These are phyloP conservation scores for Pocillopora verrucosa DNA, from an alignment of 64 coral and sea anemone genomes.

Conservation along the genomic window DNA sequence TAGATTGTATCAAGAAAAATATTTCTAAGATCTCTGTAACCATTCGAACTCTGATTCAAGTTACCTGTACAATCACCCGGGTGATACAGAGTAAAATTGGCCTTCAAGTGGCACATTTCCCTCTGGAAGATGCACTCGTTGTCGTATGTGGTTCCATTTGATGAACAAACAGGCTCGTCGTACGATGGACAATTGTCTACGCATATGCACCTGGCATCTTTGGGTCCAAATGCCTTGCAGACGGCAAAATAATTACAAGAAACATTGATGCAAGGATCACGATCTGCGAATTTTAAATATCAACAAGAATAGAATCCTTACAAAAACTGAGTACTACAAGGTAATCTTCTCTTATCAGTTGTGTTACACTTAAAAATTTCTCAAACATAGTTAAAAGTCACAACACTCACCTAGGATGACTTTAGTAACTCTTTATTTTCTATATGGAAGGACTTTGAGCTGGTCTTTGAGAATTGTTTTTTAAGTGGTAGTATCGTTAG, in stretches of 20 bases:
- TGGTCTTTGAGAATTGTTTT: too few species aligned
- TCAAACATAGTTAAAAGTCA: too few species aligned
- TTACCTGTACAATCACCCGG: conserved; percentile 67
- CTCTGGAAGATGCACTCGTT: conserved; percentile 58
- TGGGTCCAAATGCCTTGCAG: conserved; percentile 60
- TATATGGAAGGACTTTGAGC: too few species aligned
- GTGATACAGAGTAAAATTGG: conserved; percentile 57
- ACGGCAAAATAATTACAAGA: conserved; percentile 51
- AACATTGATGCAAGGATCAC: conserved; percentile 69
- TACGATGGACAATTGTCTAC: conserved; percentile 30
- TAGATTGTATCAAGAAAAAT: background rate
- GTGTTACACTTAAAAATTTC: too few species aligned
- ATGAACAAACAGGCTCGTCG: conserved; percentile 62
- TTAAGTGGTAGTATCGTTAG: too few species aligned
- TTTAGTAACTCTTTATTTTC: too few species aligned
- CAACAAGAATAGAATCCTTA: too few species aligned
- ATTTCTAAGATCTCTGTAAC: background rate
- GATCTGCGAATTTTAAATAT: background rate
- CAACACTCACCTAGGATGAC: too few species aligned
- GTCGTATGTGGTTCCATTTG: conserved; percentile 62
- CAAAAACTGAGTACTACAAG: too few species aligned
- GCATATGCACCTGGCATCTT: conserved; percentile 58
- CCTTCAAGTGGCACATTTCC: conserved; percentile 61
- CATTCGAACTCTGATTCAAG: background rate
- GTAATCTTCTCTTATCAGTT: too few species aligned